Conservation (phyloP, 2,113 vertebrate species). For the Ammospiza caudacuta region DNA sequence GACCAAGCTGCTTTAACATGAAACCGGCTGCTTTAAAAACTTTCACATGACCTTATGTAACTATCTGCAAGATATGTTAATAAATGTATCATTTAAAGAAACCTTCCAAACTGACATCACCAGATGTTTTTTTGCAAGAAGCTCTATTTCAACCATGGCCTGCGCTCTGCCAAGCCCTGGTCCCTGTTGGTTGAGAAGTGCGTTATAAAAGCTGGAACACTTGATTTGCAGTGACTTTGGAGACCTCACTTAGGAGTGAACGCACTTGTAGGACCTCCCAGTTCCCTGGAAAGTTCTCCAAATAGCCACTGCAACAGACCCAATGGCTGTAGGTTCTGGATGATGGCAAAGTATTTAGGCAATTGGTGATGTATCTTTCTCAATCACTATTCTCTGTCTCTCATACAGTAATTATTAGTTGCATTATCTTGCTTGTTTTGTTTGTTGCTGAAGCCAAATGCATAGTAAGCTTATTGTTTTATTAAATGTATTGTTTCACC, state of each 20-base stretch:
- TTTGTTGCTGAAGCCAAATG: neutral
- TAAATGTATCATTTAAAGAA: neutral
- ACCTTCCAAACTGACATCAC: neutral
- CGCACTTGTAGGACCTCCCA: neutral
- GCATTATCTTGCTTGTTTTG: neutral
- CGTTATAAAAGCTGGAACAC: neutral
- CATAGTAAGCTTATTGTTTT: neutral
- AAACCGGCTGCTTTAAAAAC: neutral
- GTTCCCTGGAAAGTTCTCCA: neutral
- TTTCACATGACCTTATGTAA: too few species aligned
- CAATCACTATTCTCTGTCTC: neutral
- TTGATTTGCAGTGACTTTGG: neutral
- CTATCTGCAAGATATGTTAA: neutral
- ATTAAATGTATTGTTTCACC: neutral
- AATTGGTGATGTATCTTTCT: neutral
- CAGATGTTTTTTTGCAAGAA: neutral
- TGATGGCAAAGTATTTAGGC: neutral
- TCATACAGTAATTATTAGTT: neutral
- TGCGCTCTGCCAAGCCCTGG: neutral
- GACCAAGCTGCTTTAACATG: rapidly evolving
- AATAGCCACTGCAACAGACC: neutral
- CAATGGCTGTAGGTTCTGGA: rapidly evolving
- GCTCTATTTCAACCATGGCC: rapidly evolving
- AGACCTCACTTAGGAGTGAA: neutral
- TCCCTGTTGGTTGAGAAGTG: rapidly evolving